Evolutionary conservation across 2,888 invertebrate species (phyloP).

Genomic region (Tigriopus californicus): DNA sequence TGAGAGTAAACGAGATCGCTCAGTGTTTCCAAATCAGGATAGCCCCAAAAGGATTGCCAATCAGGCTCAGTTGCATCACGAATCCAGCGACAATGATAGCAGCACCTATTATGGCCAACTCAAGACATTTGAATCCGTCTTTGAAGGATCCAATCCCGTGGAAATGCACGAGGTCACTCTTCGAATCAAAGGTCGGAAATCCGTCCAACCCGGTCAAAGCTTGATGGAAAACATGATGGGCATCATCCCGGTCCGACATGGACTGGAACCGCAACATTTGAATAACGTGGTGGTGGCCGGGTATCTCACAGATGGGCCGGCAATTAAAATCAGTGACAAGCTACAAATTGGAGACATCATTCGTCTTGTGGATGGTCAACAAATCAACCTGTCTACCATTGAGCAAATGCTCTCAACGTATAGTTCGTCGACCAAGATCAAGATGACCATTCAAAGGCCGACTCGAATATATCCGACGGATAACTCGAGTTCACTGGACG

Average conservation of each 20-base stretch:
- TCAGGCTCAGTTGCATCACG: neutral
- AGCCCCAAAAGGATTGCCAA: neutral
- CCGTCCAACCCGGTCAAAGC: neutral
- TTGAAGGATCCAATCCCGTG: neutral
- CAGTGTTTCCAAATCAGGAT: neutral
- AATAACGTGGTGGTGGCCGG: neutral
- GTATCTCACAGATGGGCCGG: neutral
- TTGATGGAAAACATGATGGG: neutral
- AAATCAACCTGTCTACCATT: neutral
- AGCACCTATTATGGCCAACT: slow-evolving; percentile 8
- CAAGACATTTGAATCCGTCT: slow-evolving; percentile 9
- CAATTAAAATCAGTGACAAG: neutral
- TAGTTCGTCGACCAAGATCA: neutral
- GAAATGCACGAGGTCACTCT: neutral
- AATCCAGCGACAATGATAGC: slow-evolving; percentile 8
- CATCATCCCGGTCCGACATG: neutral
- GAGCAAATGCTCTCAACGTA: neutral
- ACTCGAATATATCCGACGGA: neutral
- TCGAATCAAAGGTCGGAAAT: neutral
- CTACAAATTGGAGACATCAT: slow-evolving; percentile 9
- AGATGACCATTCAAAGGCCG: neutral
- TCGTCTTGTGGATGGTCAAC: slow-evolving; percentile 8
- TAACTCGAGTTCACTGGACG: no score
- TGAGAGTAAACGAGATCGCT: neutral
- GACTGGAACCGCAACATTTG: neutral